Conservation (phyloP, 2,797 vertebrate species). For the Argya squamiceps region DNA sequence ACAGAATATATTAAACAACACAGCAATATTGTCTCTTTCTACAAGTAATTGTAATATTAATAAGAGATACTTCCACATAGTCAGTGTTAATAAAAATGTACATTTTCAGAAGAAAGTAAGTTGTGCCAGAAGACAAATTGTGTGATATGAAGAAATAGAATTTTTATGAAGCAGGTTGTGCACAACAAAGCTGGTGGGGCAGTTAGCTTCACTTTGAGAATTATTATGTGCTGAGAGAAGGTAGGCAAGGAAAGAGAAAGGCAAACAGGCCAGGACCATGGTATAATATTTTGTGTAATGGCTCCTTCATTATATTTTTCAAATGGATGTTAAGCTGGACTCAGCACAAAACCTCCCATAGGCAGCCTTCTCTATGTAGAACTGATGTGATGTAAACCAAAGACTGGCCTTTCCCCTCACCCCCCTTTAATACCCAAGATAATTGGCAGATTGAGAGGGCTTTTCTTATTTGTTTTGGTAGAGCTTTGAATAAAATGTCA, state of each 20-base stretch:
- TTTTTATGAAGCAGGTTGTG: not conserved
- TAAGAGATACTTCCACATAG: not conserved
- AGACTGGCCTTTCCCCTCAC: not conserved
- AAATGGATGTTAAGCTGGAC: not conserved
- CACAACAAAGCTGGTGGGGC: not conserved
- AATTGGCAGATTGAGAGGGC: not conserved
- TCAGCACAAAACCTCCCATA: not conserved
- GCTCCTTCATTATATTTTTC: not conserved
- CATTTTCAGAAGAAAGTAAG: not conserved
- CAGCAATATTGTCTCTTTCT: not conserved
- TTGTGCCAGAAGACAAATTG: not conserved
- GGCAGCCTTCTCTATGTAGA: not conserved
- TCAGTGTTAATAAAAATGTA: not conserved
- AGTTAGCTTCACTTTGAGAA: not conserved
- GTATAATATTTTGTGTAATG: not conserved
- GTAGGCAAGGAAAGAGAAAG: not conserved
- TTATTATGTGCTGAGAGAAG: not conserved
- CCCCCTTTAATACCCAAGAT: not conserved
- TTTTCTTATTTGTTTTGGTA: not conserved
- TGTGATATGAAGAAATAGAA: not conserved
- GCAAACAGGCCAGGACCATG: not conserved
- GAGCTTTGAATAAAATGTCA: slow-evolving; percentile 19
- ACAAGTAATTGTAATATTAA: not conserved
- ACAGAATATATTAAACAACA: not conserved
- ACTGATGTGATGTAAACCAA: not conserved